Evolutionary conservation across 2,888 invertebrate genomes (phyloP).

Genomic region (Autographa pulchrina): DNA sequence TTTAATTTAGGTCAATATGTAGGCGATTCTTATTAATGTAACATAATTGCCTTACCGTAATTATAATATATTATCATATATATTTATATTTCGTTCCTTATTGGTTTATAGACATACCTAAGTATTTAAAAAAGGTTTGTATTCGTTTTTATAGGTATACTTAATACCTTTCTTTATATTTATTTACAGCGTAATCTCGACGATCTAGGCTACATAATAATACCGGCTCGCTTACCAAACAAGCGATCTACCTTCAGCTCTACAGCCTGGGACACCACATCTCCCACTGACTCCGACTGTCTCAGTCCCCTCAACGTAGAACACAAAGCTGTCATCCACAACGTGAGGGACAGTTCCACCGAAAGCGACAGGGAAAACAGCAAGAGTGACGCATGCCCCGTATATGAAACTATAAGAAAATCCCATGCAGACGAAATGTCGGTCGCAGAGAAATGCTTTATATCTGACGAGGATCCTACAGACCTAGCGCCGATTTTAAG

Average conservation of each 20-base stretch:
- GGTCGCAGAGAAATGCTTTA: conserved; percentile 71
- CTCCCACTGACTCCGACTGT: conserved; percentile 81
- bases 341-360: conserved; percentile 64
- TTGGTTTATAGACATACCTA: too few relatives aligned
- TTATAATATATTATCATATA: too few relatives aligned
- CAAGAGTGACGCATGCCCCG: conserved; percentile 71
- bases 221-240: conserved; percentile 76
- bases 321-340: conserved; percentile 76
- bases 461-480: conserved; percentile 70
- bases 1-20: too few relatives aligned
- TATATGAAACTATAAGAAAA: conserved; percentile 77
- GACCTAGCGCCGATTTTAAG: conserved; percentile 60
- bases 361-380: conserved; percentile 77
- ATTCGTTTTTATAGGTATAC: too few relatives aligned
- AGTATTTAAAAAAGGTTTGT: too few relatives aligned
- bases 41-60: too few relatives aligned
- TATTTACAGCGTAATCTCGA: conserved; percentile 76
- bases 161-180: neutral
- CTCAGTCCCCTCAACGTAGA: conserved; percentile 73
- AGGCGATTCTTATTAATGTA: too few relatives aligned
- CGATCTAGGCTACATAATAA: conserved; percentile 80
- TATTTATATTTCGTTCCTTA: too few relatives aligned
- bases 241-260: conserved; percentile 75
- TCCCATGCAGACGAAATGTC: conserved; percentile 59
- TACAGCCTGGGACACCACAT: conserved; percentile 75